Base-by-base conservation (phyloP, 2,888 invertebrate genomes). In the Aricia artaxerxes region DNA sequence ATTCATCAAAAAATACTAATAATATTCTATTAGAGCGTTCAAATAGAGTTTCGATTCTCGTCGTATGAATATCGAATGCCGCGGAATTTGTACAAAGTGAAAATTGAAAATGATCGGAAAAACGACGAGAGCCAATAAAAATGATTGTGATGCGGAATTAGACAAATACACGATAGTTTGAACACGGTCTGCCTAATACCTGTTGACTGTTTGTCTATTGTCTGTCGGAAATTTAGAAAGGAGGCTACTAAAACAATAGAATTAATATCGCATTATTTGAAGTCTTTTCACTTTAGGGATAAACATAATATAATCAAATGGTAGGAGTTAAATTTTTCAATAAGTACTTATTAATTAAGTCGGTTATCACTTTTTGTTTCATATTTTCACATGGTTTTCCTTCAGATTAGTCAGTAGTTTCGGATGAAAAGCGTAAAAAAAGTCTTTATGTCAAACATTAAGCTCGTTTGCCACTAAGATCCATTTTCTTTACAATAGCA, bases 11-110 rank as follows among this genome's bases (percentile, higher is more conserved):
- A 69, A 69, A 69, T 1, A 69, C 69, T 69, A 69, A 69, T 69
- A 38, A 69, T 69, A 69, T 69, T 69, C 69, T 69, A 69, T 69
- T 69, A 69, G 69, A 69, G 64, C 31, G 64, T 69, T 38, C 69
- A 69, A 69, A 69, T 16, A 69, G 69, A 35, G 69, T 35, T 38
- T 69, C 35, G 0, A 69, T 38, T 69, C 35, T 35, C 5, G 64
- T 6, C 31, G 64, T 35, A 69, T 38, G 35, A 69, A 69, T 69
- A 69, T 38, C 69, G 69, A 69, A 38, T 69, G 69, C 1, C 5
- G 13, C 13, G 35, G 69, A 69, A 69, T 69, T 69, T 16, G 2
- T 5, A 38, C 38, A 69, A 16, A 69, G 31, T 69, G 69, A 35
- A 69, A 64, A 64, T 61, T 61, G 6, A 61, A 64, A 31, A 69